Evolutionary conservation across 2,888 invertebrate species (phyloP), one percentile per base, ranked within the genome.

Genomic region (Sturmia bella): DNA sequence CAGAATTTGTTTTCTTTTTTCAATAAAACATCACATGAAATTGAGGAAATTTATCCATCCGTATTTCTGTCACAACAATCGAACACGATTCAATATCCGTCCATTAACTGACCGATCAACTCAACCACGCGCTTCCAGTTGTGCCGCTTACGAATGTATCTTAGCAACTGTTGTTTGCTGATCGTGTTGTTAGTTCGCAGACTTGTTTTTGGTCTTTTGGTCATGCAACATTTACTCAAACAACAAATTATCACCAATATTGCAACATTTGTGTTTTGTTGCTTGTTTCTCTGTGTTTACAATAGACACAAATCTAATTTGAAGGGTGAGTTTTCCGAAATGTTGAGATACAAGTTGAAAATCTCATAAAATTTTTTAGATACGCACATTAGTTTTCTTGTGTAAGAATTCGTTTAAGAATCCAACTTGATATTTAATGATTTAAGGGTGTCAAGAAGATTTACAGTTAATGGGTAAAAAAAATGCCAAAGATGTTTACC

Each of bases 251-350:
- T 75, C 80, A 80, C 64, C 80, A 80, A 80, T 57, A 45, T 52
- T 75, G 64, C 80, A 80, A 80, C 80, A 80, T 75, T 64, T 70
- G n/a, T 63, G 48, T 50, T 45, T 64, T 41, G 19, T 56, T 48
- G 17, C 7, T 15, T 32, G 27, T 17, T 11, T 2, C n/a, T 4
- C 3, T 56, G 3, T 32, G 9, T 19, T 4, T 6, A 12, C 66
- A 59, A 15, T 48, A 43, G 41, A 78, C 27, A 66, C 52, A 73
- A 69, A 54, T 54, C 1, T 2, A 43, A 43, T 37, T 45, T 48
- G 52, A 59, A 15, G 78, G 78, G 78, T 45, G 21, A 39, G 2
- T 54, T 52, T 59, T 11, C 24, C 0, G 3, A 9, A 15, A 52
- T 66, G 72, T 39, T 66, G 56, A 2, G 27, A 73, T 39, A 68